Percentiles rank a stretch among this genome's conserved stretches.
These are phyloP conservation scores for Quadroppia sp. DNA, from an alignment of 2,888 invertebrate genomes.

Conservation along the genomic window DNA sequence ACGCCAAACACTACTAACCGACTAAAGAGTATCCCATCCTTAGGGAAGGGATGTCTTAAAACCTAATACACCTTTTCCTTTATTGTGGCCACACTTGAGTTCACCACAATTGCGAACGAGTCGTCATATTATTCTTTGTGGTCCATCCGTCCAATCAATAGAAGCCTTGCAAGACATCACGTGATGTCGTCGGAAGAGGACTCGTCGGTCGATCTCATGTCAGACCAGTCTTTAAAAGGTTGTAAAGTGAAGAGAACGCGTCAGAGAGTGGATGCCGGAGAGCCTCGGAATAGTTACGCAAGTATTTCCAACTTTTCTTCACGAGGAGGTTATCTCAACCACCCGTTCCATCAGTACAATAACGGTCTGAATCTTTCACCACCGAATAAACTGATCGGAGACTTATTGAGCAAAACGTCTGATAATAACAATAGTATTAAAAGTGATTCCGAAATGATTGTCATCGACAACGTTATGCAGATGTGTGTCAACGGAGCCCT, in stretches of 20 bases:
- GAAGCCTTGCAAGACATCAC: constrained; percentile 25
- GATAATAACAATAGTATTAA: no score
- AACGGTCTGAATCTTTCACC: constrained; percentile 43
- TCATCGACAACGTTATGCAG: constrained; percentile 33
- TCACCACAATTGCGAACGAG: constrained; percentile 32
- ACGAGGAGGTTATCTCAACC: constrained; percentile 44
- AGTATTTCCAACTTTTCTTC: constrained; percentile 59
- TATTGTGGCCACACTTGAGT: constrained; percentile 14
- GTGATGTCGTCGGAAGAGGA: constrained; percentile 48
- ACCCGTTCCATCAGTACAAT: constrained; percentile 39
- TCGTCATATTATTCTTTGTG: constrained; percentile 27
- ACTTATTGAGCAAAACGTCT: constrained; percentile 60
- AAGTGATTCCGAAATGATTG: constrained; percentile 35
- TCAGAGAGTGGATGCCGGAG: constrained; percentile 94
- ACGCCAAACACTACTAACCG: constrained; percentile 25
- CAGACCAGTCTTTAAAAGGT: constrained; percentile 39
- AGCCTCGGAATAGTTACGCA: constrained; percentile 82
- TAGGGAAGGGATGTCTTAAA: constrained; percentile 32
- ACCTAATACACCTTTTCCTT: constrained; percentile 1
- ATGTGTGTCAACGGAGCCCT: constrained; percentile 36
- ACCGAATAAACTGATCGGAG: constrained; percentile 80
- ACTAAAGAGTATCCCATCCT: constrained; percentile 3
- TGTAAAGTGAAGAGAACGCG: constrained; percentile 73
- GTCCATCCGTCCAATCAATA: constrained; percentile 43
- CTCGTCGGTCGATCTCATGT: constrained; percentile 37